A percentile compares a stretch with the other conserved stretches of the same genome.
Conservation (phyloP, 2,797 vertebrate species). For the Liparis tanakae region DNA sequence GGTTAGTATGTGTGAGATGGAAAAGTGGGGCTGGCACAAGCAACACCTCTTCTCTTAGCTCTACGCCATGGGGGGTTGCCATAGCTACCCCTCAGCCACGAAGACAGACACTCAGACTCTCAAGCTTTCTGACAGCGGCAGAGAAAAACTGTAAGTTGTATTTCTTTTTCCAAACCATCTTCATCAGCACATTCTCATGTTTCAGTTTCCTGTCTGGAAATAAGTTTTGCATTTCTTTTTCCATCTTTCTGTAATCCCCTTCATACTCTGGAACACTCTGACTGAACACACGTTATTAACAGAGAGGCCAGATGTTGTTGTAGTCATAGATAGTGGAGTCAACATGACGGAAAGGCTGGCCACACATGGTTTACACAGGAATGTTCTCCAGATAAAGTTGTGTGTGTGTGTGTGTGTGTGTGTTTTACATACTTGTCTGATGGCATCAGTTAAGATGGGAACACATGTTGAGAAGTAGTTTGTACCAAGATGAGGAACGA, state of each 20-base stretch:
- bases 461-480: slow-evolving; percentile 51
- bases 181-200: neutral
- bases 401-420: slow-evolving; percentile 31
- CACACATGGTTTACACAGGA: slow-evolving; percentile 70
- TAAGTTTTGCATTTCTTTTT: neutral
- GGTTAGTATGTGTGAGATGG: slow-evolving; percentile 74
- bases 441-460: slow-evolving; percentile 73
- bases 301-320: slow-evolving; percentile 7
- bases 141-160: slow-evolving; percentile 77
- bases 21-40: slow-evolving; percentile 69
- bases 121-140: slow-evolving; percentile 68
- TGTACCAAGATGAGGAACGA: slow-evolving; percentile 2
- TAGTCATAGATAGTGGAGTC: slow-evolving; percentile 14
- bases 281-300: neutral
- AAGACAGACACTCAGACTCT: slow-evolving; percentile 65
- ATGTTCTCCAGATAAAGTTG: slow-evolving; percentile 67
- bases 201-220: neutral
- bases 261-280: neutral
- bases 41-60: slow-evolving; percentile 73
- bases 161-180: slow-evolving; percentile 6
- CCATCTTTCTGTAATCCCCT: neutral
- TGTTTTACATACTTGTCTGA: slow-evolving; percentile 74
- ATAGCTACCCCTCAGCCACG: slow-evolving; percentile 80
- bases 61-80: slow-evolving; percentile 82
- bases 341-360: slow-evolving; percentile 34